Base-by-base conservation (phyloP, 2,888 invertebrate species). In the Stenotaenia linearis region DNA sequence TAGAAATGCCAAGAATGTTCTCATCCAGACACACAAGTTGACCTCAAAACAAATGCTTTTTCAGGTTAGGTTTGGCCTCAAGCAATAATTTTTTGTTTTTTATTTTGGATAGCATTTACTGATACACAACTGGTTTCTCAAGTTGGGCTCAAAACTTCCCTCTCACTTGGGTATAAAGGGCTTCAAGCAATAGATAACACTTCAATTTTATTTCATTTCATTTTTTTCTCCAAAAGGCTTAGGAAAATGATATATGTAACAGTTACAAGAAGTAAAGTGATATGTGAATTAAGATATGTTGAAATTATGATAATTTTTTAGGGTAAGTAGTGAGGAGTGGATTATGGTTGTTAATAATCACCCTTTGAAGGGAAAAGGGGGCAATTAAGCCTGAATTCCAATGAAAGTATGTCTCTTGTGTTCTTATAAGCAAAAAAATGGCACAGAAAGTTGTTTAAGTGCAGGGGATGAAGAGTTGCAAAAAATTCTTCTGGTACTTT, bases 31-130 rank as follows among this genome's bases (percentile, higher is more conserved):
- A 61, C 23, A 28, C 61, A 61, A 61, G 61, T 61, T 61, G 61
- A 61, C 61, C 61, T 61, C 61, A 61, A 61, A 61, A 61, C 61
- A 61, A 61, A 61, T 61, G 61, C 61, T 61, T 61, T 61, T 56
- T 61, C 61, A 61, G 61, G 61, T 61, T 61, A 61, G 25, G 9
- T 61, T 61, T 61, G 15, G 61, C 61, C 61, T 61, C 6, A 61
- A 61, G 61, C 61, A 28, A 61, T 45, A n/a, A n/a, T 61, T 61
- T 28, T 61, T 23, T 56, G 4, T 4, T 61, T 61, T 25, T 61
- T 61, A 25, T 61, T 61, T 25, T 25, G 28, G 61, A 25, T 61
- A 61, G 2, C 61, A 61, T 28, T 61, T 61, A n/a, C 25, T 25
- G 61, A 61, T 25, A 61, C 61, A 61, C 28, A 61, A 61, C 61